Evolutionary conservation across 2,113 vertebrate species (phyloP), one percentile per base, ranked within the genome.

Genomic region (Passer montanus): DNA sequence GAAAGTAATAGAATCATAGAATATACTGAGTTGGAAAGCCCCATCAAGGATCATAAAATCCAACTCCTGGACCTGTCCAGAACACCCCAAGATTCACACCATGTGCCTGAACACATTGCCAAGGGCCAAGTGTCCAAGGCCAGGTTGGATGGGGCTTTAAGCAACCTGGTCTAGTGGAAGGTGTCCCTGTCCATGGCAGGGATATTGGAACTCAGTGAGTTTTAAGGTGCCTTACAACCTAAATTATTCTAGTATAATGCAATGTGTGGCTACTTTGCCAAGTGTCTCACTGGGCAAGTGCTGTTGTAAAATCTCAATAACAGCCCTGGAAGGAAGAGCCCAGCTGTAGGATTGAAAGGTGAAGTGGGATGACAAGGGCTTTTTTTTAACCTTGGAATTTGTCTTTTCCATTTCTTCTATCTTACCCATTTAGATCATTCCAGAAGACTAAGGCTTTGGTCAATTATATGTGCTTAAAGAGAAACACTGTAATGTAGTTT

Each of bases 401-500:
- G 6, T 78, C 63, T 84, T 89, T 92, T 55, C 39, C 11, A 2
- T 81, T 85, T 83, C 63, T 94, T 73, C 43, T 58, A 3, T 58
- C 63, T 80, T 44, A 62, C 31, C 59, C 24, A n/a, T 60, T 81
- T 75, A 44, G 52, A 81, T 95, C 73, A 33, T 92, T 94, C 86
- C 81, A 89, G 69, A 92, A 96, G 84, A 62, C 64, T 75, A 93
- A 91, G 77, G 85, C 90, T 95, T 95, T 59, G 44, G 60, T 89
- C 89, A 92, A 93, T 95, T 91, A 77, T 84, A 67, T 80, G 27
- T 78, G 55, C 84, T 66, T 72, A 56, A 47, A 87, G 55, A 82
- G 90, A 94, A 95, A 82, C 87, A 75, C 67, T 84, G 27, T 86
- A 83, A 74, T 94, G 47, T 77, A 75, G 62, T 93, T 97, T 95